These are phyloP conservation scores for Phacellophora camtschatica DNA, from an alignment of 30 jellyfish, hydroid and myxozoan genomes.

Conservation along the genomic window DNA sequence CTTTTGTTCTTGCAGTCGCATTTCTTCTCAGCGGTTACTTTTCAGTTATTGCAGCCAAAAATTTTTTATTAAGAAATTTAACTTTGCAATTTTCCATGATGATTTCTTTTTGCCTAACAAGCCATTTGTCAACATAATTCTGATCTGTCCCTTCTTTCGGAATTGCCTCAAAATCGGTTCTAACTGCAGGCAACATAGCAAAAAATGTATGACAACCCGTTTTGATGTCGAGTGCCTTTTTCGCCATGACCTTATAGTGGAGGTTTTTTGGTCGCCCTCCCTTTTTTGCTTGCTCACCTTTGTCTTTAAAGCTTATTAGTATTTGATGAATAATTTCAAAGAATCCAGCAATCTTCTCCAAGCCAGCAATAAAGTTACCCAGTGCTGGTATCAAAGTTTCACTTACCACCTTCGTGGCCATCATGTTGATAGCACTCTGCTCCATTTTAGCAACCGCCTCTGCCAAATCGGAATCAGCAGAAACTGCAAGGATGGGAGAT, in stretches of 20 bases:
- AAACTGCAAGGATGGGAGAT: not conserved
- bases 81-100: not conserved
- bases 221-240: not conserved
- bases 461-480: not conserved
- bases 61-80: too few species aligned
- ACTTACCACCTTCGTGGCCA: not conserved
- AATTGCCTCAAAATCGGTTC: slow-evolving; percentile 9
- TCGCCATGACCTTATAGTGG: slow-evolving; percentile 2
- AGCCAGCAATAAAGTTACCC: not conserved
- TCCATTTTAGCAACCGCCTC: not conserved
- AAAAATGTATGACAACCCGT: not conserved
- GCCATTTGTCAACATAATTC: slow-evolving; percentile 23
- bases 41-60: too few species aligned
- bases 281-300: slow-evolving; percentile 5
- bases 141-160: slow-evolving; percentile 15
- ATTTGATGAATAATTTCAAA: slow-evolving; percentile 1
- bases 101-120: not conserved
- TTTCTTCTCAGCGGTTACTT: too few species aligned
- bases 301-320: not conserved
- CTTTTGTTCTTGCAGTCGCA: too few species aligned
- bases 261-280: not conserved
- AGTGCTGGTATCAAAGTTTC: slow-evolving; percentile 33
- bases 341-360: slow-evolving; percentile 4
- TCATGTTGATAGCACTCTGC: not conserved
- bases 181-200: slow-evolving; percentile 14